Conservation (phyloP, 2,888 invertebrate species). For the Electrophaes corylata region DNA sequence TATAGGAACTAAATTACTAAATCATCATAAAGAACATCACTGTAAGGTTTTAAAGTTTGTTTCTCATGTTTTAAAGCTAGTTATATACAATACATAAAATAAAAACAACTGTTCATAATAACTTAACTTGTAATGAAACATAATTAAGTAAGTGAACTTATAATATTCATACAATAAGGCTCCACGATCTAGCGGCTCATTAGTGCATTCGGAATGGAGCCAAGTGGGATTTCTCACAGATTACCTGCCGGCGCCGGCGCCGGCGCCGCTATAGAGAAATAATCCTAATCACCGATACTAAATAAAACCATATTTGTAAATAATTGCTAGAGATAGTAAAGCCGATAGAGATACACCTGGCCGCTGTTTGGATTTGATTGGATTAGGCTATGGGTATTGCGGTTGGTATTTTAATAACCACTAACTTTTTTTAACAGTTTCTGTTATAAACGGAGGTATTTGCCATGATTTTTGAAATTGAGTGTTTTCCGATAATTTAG, state of each 20-base stretch:
- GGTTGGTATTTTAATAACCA: neutral
- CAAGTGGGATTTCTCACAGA: constrained; percentile 63
- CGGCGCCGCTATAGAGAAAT: constrained; percentile 56
- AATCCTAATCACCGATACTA: constrained; percentile 55
- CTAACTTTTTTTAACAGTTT: neutral
- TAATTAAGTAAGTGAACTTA: constrained; percentile 46
- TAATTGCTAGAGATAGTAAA: constrained; percentile 42
- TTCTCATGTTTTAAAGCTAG: neutral
- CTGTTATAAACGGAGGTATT: no score
- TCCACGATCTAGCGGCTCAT: constrained; percentile 38
- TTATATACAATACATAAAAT: neutral
- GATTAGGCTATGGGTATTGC: neutral
- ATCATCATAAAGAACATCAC: no score
- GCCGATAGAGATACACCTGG: neutral
- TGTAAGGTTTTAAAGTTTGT: neutral
- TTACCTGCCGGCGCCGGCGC: constrained; percentile 49
- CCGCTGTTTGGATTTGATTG: neutral
- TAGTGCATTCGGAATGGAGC: constrained; percentile 52
- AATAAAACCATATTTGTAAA: constrained; percentile 44
- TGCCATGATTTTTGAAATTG: no score
- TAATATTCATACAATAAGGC: constrained; percentile 52
- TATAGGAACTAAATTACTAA: no score
- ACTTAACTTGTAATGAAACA: constrained; percentile 24
- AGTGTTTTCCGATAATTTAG: no score
- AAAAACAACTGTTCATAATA: neutral